These are phyloP conservation scores for Pao palembangensis DNA, from an alignment of 2,113 vertebrate species.

Conservation along the genomic window DNA sequence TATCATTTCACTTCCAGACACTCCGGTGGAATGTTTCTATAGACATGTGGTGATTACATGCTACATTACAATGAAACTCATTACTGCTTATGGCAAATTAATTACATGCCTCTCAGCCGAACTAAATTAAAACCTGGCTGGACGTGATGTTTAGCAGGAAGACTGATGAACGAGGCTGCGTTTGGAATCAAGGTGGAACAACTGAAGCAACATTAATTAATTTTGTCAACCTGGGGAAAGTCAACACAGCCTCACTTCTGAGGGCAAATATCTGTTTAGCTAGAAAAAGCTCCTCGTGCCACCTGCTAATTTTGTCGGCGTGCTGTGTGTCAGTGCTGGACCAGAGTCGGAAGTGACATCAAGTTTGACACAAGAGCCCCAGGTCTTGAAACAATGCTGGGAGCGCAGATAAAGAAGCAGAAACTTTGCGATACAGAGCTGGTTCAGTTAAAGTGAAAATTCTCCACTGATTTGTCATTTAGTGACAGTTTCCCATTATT, in stretches of 20 bases:
- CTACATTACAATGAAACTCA: conserved; percentile 59
- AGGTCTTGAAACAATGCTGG: no score
- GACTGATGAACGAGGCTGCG: conserved; percentile 44
- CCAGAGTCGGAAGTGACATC: no score
- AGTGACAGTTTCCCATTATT: no score
- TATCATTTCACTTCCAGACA: conserved; percentile 16
- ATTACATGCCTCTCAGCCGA: conserved; percentile 60
- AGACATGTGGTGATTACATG: conserved; percentile 54
- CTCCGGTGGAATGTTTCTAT: conserved; percentile 24
- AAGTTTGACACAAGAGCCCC: no score
- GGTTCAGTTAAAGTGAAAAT: no score
- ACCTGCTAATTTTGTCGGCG: no score
- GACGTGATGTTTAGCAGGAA: conserved; percentile 43
- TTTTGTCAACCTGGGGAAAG: neutral
- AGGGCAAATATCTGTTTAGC: no score
- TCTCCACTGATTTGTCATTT: no score
- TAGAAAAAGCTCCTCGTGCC: no score
- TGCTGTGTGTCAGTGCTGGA: no score
- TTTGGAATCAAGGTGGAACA: conserved; percentile 24
- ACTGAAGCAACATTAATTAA: conserved; percentile 4
- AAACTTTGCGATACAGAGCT: no score
- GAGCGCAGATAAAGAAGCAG: no score
- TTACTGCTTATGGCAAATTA: conserved; percentile 62
- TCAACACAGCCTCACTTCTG: neutral
- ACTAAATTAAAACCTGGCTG: conserved; percentile 60